Evolutionary conservation across 2,113 vertebrate genomes (phyloP).

Genomic region (Arenaria interpres): DNA sequence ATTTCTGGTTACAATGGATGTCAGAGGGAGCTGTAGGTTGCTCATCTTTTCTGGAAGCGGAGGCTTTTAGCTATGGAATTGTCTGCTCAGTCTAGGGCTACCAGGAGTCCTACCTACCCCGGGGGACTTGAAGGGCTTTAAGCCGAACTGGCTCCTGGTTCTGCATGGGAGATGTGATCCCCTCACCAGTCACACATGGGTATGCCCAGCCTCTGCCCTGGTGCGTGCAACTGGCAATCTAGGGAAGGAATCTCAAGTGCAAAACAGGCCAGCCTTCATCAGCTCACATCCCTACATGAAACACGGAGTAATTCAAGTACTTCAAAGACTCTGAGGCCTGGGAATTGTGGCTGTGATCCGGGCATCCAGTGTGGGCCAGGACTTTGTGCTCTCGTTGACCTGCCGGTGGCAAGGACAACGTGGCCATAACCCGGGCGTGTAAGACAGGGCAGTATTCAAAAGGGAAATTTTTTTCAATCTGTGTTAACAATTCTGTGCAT

Average conservation of each 20-base stretch:
- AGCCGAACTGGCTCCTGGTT: background rate
- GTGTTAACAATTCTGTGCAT: background rate
- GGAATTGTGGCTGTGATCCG: background rate
- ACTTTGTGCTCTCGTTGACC: background rate
- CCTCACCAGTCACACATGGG: background rate
- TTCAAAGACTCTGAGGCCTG: background rate
- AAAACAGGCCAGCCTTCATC: background rate
- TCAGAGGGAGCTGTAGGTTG: background rate
- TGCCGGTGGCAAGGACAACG: background rate
- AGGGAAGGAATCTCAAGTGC: background rate
- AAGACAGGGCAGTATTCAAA: background rate
- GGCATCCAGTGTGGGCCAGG: background rate
- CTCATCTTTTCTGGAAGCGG: background rate
- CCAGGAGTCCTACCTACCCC: background rate
- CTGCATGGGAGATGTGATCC: background rate
- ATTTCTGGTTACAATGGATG: background rate
- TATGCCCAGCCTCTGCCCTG: background rate
- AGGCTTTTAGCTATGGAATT: background rate
- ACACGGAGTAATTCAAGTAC: background rate
- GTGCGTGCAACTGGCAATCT: fast-evolving
- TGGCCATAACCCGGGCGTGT: background rate
- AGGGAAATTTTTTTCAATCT: background rate
- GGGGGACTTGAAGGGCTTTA: background rate
- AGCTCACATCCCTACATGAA: background rate
- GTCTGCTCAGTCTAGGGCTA: background rate